A percentile compares a stretch with the other conserved stretches of the same genome.
These are phyloP conservation scores for Conops quadrifasciatus DNA, from an alignment of 2,888 invertebrate genomes.

Conservation along the genomic window DNA sequence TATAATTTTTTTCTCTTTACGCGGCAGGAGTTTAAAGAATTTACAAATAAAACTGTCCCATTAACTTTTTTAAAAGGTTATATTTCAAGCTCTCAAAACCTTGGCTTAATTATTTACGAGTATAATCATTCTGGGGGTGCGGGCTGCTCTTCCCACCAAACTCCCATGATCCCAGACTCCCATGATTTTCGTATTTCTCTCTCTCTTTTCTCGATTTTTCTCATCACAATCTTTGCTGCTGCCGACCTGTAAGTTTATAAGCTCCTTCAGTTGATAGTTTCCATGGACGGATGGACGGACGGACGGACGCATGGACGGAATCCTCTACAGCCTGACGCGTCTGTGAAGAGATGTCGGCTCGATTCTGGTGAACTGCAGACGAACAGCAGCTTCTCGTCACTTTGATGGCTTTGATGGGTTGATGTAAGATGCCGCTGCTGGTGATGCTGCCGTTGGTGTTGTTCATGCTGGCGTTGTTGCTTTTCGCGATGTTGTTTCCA, in stretches of 20 bases:
- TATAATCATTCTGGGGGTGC: too few relatives aligned
- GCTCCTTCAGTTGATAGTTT: conserved; percentile 33
- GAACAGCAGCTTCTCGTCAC: conserved; percentile 22
- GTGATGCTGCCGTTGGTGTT: too few relatives aligned
- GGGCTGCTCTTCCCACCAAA: conserved; percentile 5
- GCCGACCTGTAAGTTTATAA: conserved; percentile 31
- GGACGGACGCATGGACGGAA: conserved; percentile 1
- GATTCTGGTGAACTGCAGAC: background rate
- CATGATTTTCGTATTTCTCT: background rate
- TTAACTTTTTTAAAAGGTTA: too few relatives aligned
- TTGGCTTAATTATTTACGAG: too few relatives aligned
- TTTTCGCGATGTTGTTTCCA: background rate
- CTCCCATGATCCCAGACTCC: background rate
- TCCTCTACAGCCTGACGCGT: conserved; percentile 27
- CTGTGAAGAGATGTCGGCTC: conserved; percentile 28
- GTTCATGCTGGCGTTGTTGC: background rate
- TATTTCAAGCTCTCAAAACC: too few relatives aligned
- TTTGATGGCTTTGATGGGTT: background rate
- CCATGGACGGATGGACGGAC: conserved; percentile 17
- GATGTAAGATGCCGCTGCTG: background rate
- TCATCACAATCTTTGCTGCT: background rate
- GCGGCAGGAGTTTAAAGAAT: too few relatives aligned
- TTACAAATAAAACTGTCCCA: too few relatives aligned
- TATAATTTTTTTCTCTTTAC: too few relatives aligned
- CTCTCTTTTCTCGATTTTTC: background rate